Percentiles rank a stretch among this genome's conserved stretches.
These are phyloP conservation scores for Mellilla xanthometata DNA, from an alignment of 2,888 invertebrate genomes.

Conservation along the genomic window DNA sequence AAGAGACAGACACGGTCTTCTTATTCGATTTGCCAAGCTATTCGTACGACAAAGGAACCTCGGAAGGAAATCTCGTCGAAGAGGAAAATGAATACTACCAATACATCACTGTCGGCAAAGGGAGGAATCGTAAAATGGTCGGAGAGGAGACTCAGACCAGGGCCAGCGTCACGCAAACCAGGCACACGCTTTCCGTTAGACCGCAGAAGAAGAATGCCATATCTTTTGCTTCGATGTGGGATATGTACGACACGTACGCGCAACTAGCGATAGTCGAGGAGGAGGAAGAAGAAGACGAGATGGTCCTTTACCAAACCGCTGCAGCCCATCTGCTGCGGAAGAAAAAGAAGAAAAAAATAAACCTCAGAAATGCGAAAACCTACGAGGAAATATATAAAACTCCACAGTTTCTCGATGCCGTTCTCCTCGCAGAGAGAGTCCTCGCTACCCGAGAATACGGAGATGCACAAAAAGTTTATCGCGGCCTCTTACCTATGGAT, in stretches of 20 bases:
- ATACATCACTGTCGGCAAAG: slow-evolving; percentile 85
- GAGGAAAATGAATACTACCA: slow-evolving; percentile 86
- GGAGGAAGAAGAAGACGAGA: slow-evolving; percentile 65
- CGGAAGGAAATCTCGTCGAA: slow-evolving; percentile 81
- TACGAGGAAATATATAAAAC: slow-evolving; percentile 53
- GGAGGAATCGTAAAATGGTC: slow-evolving; percentile 85
- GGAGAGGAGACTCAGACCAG: slow-evolving; percentile 88
- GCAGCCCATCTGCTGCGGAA: slow-evolving; percentile 55
- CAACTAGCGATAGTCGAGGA: slow-evolving; percentile 54
- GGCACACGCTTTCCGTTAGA: slow-evolving; percentile 83
- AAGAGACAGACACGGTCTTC: slow-evolving; percentile 85
- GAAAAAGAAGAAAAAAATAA: slow-evolving; percentile 40
- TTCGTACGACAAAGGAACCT: slow-evolving; percentile 83
- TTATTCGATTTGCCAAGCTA: slow-evolving; percentile 85
- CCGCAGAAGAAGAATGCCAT: slow-evolving; percentile 80
- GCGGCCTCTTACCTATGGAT: slow-evolving; percentile 84
- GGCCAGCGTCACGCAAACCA: slow-evolving; percentile 82
- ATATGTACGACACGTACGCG: slow-evolving; percentile 88
- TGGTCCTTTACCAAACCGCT: slow-evolving; percentile 71
- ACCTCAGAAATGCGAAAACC: slow-evolving; percentile 40
- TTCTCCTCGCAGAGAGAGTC: slow-evolving; percentile 86
- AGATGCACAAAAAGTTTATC: slow-evolving; percentile 86
- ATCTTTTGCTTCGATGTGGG: slow-evolving; percentile 89
- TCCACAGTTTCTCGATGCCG: slow-evolving; percentile 83
- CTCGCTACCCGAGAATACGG: slow-evolving; percentile 86